A percentile compares a stretch with the other conserved stretches of the same genome.
Conservation (phyloP, 2,113 vertebrate species). For the Paedocypris sp. region DNA sequence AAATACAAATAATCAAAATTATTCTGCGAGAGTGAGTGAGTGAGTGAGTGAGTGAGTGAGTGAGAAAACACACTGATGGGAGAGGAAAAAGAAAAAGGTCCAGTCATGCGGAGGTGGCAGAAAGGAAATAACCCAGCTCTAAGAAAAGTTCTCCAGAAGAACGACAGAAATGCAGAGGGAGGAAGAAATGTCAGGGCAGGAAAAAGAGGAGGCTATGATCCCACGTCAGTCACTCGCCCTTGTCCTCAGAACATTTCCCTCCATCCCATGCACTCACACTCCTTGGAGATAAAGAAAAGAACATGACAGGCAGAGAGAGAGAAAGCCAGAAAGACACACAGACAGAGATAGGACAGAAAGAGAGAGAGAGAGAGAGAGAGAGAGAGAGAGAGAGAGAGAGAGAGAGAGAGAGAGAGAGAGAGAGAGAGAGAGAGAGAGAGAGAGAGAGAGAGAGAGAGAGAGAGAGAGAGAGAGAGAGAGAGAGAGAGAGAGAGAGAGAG, state of each 20-base stretch:
- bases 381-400: too few species aligned
- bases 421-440: too few species aligned
- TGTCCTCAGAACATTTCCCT: neutral
- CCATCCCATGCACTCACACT: neutral
- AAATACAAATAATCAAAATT: slow-evolving; percentile 36
- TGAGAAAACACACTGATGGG: neutral
- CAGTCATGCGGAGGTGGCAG: slow-evolving; percentile 33
- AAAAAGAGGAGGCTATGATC: slow-evolving; percentile 5
- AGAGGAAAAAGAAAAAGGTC: slow-evolving; percentile 35
- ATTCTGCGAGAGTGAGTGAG: slow-evolving; percentile 28
- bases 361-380: too few species aligned
- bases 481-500: too few species aligned
- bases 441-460: too few species aligned
- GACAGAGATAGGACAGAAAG: too few species aligned
- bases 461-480: too few species aligned
- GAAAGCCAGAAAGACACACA: too few species aligned
- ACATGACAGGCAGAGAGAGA: slow-evolving; percentile 3
- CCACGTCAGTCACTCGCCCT: neutral
- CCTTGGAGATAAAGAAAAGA: neutral
- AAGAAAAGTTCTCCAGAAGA: slow-evolving; percentile 12
- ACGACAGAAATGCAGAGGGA: slow-evolving; percentile 19
- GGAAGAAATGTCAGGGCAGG: slow-evolving; percentile 12
- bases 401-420: too few species aligned
- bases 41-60: too few species aligned
- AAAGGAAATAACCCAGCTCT: slow-evolving; percentile 10